These are phyloP conservation scores for Hippoglossus hippoglossus DNA, from an alignment of 2,797 vertebrate genomes.

Conservation along the genomic window DNA sequence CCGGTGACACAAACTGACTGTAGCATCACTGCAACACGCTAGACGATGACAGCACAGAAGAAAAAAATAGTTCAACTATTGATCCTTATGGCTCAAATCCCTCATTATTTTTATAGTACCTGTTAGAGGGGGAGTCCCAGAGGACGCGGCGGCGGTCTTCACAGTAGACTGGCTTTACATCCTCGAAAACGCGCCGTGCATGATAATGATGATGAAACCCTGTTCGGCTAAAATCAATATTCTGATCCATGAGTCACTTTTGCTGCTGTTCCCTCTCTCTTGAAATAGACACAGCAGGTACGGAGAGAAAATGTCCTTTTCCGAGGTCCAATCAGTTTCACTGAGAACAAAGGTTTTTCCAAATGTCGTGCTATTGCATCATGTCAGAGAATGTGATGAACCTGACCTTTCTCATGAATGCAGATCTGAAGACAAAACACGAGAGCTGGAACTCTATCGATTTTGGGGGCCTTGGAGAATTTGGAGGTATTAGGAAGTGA, in stretches of 20 bases:
- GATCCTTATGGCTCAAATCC: slow-evolving; percentile 60
- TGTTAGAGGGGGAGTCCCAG: slow-evolving; percentile 50
- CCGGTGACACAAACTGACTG: slow-evolving; percentile 27
- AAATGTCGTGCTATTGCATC: slow-evolving; percentile 36
- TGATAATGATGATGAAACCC: slow-evolving; percentile 64
- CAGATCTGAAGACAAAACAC: neutral
- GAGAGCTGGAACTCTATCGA: slow-evolving; percentile 1
- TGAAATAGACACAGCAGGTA: slow-evolving; percentile 53
- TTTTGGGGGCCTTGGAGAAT: too few relatives aligned
- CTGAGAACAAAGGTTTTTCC: slow-evolving; percentile 35
- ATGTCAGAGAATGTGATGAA: slow-evolving; percentile 37
- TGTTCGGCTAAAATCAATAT: slow-evolving; percentile 76
- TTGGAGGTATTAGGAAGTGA: too few relatives aligned
- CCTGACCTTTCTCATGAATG: slow-evolving; percentile 11
- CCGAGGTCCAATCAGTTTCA: slow-evolving; percentile 24
- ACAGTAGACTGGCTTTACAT: slow-evolving; percentile 33
- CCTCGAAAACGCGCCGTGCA: slow-evolving; percentile 52
- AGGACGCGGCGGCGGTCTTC: slow-evolving; percentile 44
- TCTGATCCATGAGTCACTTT: slow-evolving; percentile 70
- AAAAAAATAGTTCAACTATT: slow-evolving; percentile 66
- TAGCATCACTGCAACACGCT: slow-evolving; percentile 48
- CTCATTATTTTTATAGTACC: slow-evolving; percentile 72
- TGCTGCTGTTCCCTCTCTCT: slow-evolving; percentile 27
- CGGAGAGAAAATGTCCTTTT: slow-evolving; percentile 45
- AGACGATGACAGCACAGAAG: slow-evolving; percentile 32